Evolutionary conservation across 2,888 invertebrate genomes (phyloP).

Genomic region (Callyntrura guangdongensis): DNA sequence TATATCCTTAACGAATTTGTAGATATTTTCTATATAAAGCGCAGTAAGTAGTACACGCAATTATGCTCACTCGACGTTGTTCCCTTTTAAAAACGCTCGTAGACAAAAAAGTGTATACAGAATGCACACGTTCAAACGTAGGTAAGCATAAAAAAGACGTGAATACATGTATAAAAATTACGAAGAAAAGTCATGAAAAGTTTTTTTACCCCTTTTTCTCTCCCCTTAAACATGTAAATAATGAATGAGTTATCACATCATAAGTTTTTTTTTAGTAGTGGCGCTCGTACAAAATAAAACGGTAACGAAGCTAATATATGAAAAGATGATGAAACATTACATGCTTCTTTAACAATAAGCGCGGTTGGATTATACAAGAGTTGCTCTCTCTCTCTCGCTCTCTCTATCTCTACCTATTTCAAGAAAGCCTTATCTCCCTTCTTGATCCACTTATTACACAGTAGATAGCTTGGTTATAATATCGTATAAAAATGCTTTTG

Average conservation of each 20-base stretch:
- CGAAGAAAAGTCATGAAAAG: constrained; percentile 43
- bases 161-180: constrained; percentile 47
- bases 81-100: not conserved
- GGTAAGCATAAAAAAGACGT: not conserved
- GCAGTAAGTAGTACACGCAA: not conserved
- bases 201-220: constrained; percentile 65
- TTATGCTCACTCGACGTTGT: constrained; percentile 7
- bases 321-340: constrained; percentile 55
- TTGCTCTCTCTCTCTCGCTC: not conserved
- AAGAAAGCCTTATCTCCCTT: not conserved
- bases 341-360: constrained; percentile 1
- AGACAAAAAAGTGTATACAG: not conserved
- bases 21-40: not conserved
- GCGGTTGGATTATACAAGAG: not conserved
- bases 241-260: constrained; percentile 83
- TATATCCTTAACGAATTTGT: too few species aligned
- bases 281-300: constrained; percentile 51
- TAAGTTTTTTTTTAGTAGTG: constrained; percentile 52
- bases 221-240: constrained; percentile 81
- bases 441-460: not conserved
- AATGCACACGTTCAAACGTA: not conserved
- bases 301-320: constrained; percentile 43
- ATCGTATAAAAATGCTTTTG: constrained; percentile 8
- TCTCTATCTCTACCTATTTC: constrained; percentile 12
- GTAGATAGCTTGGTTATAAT: constrained; percentile 13